These are phyloP conservation scores for Ranitomeya variabilis DNA, from an alignment of 2,113 vertebrate species.

Conservation along the genomic window DNA sequence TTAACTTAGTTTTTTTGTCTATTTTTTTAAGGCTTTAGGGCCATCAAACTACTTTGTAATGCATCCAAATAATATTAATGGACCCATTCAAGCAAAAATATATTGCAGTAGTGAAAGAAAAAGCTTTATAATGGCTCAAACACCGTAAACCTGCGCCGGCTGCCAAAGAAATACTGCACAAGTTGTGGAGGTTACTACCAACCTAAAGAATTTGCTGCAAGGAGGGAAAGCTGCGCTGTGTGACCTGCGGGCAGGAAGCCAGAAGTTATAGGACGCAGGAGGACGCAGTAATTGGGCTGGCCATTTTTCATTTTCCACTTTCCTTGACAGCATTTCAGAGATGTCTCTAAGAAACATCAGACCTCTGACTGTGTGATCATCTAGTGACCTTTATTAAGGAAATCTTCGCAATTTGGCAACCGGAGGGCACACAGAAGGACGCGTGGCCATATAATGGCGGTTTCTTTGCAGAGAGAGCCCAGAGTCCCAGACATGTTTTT, in stretches of 20 bases:
- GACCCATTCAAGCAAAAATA: not conserved
- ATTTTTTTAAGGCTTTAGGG: not conserved
- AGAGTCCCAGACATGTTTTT: not conserved
- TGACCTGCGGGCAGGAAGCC: slow-evolving; percentile 47
- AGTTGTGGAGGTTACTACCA: not conserved
- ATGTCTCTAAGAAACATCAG: not conserved
- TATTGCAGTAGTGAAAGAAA: not conserved
- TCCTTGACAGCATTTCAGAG: not conserved
- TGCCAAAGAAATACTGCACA: not conserved
- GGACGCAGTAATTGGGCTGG: not conserved
- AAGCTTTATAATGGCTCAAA: not conserved
- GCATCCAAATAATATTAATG: not conserved
- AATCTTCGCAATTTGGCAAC: slow-evolving; percentile 1
- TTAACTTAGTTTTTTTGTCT: not conserved
- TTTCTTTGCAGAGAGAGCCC: not conserved
- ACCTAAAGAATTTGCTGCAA: slow-evolving; percentile 17
- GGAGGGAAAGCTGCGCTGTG: not conserved
- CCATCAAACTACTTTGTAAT: not conserved
- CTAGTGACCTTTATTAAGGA: slow-evolving; percentile 10
- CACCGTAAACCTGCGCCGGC: not conserved
- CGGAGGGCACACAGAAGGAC: not conserved
- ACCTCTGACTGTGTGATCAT: not conserved
- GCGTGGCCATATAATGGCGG: not conserved
- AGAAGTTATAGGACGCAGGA: slow-evolving; percentile 38
- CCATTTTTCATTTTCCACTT: slow-evolving; percentile 33